Evolutionary conservation across 2,113 vertebrate genomes (phyloP).

Genomic region (Malurus cyaneus): DNA sequence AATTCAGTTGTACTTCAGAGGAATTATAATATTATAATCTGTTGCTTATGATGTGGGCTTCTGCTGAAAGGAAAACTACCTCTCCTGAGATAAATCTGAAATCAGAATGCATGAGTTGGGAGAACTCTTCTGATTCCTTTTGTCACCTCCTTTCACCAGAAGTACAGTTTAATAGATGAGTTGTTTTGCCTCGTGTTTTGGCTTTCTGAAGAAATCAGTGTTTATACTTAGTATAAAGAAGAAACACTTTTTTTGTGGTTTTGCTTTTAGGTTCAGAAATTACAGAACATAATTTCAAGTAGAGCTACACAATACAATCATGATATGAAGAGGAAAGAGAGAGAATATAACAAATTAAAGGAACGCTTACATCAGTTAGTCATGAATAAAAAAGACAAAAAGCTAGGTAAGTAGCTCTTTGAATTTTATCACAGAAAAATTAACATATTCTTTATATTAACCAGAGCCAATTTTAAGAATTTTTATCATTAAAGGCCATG

Average conservation of each 20-base stretch:
- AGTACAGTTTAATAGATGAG: neutral
- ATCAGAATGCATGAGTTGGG: neutral
- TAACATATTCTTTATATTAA: neutral
- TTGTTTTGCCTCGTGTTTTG: neutral
- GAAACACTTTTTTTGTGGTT: neutral
- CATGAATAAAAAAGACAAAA: constrained; percentile 92
- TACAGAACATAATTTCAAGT: constrained; percentile 92
- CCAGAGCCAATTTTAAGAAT: neutral
- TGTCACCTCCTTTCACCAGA: neutral
- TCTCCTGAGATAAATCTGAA: neutral
- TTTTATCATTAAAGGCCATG: neutral
- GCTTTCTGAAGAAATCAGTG: neutral
- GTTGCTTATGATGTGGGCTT: neutral
- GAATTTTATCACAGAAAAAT: neutral
- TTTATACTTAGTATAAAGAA: neutral
- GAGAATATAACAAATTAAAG: constrained; percentile 91
- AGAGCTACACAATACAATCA: constrained; percentile 95
- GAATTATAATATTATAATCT: neutral
- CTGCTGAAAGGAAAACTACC: neutral
- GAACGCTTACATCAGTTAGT: constrained; percentile 92
- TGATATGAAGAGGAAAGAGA: constrained; percentile 94
- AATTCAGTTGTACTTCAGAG: neutral
- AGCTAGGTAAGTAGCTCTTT: constrained; percentile 76
- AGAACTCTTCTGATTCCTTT: neutral
- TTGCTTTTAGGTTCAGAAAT: constrained; percentile 87